phyloP scores from a whole-genome alignment of 2,797 vertebrate genomes.

The Pseudomugil gertrudae region DNA sequence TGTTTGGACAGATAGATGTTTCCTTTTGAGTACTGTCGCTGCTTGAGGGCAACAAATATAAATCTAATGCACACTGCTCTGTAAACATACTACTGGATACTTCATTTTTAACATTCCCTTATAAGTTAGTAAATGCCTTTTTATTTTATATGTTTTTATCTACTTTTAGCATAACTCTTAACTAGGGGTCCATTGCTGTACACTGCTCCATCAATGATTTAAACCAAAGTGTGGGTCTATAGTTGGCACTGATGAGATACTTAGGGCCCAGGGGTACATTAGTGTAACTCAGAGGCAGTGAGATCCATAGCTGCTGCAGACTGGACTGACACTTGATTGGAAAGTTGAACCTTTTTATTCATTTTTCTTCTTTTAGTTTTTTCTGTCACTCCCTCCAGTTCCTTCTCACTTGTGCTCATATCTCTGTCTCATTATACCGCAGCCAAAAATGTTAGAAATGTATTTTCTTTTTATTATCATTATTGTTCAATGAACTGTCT shows the following conservation, averaged over 20 bases:
- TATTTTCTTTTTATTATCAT: too few species aligned
- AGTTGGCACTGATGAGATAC: conserved; percentile 41
- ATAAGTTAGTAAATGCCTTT: neutral
- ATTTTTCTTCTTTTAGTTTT: conserved; percentile 15
- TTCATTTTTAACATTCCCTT: conserved; percentile 1
- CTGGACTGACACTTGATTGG: conserved; percentile 36
- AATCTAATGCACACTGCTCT: conserved; percentile 2
- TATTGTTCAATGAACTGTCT: conserved; percentile 34
- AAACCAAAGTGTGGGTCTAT: conserved; percentile 34
- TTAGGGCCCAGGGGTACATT: conserved; percentile 45
- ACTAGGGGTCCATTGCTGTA: conserved; percentile 17
- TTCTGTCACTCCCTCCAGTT: conserved; percentile 9
- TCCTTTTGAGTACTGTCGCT: neutral
- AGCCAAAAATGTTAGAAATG: conserved; percentile 32
- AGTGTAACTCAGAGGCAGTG: conserved; percentile 38
- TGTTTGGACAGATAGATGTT: neutral
- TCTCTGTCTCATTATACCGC: conserved; percentile 42
- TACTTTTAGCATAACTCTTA: neutral
- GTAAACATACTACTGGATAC: conserved; percentile 6
- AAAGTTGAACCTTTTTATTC: conserved; percentile 38
- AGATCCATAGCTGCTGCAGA: conserved; percentile 40
- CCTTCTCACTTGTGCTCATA: conserved; percentile 18
- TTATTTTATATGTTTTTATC: neutral
- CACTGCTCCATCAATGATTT: conserved; percentile 29
- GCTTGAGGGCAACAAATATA: neutral